phyloP scores from a whole-genome alignment of 2,888 invertebrate species.

The Rotaria magnacalcarata region DNA sequence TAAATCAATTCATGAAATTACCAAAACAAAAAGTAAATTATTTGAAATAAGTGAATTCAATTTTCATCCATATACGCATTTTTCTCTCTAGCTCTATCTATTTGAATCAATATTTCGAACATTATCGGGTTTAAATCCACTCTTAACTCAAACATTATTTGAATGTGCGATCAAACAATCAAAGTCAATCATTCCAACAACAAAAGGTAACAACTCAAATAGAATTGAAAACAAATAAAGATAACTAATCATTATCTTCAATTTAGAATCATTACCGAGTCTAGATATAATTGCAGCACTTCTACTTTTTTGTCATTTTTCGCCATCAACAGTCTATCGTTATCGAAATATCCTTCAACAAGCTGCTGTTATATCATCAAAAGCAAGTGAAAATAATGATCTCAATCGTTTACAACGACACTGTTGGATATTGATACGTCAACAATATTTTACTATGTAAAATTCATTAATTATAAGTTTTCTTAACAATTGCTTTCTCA shows the following conservation, averaged over 20 bases:
- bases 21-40: not conserved
- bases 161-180: not conserved
- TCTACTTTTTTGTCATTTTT: not conserved
- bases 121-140: not conserved
- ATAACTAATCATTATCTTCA: not conserved
- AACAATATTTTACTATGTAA: not conserved
- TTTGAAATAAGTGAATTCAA: no score
- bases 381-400: not conserved
- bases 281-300: not conserved
- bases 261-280: not conserved
- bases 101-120: not conserved
- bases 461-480: no score
- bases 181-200: not conserved
- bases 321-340: not conserved
- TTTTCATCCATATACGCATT: no score
- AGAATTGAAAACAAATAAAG: not conserved
- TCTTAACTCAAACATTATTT: not conserved
- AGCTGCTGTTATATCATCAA: not conserved
- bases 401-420: constrained; percentile 1
- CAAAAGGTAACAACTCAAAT: not conserved
- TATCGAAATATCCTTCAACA: not conserved
- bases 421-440: not conserved
- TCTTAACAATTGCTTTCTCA: no score
- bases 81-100: not conserved
- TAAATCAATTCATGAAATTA: not conserved